Conservation (phyloP, 2,113 vertebrate species). For the Miniopterus natalensis region DNA sequence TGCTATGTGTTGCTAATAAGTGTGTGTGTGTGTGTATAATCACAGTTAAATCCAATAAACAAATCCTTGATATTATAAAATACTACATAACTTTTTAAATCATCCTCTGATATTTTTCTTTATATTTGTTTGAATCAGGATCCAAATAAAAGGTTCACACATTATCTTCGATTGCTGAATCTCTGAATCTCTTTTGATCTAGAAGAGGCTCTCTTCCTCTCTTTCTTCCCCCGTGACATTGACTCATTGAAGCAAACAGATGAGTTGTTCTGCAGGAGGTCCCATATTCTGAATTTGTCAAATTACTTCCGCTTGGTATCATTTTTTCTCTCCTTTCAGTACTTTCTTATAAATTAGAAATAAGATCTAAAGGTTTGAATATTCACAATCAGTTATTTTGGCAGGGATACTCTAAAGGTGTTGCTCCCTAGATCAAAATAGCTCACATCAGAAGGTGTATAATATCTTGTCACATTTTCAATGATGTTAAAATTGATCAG, state of each 20-base stretch:
- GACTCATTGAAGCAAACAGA: not conserved
- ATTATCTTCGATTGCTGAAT: not conserved
- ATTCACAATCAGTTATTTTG: not conserved
- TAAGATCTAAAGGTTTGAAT: not conserved
- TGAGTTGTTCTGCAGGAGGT: not conserved
- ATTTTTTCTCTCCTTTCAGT: not conserved
- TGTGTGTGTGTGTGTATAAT: too few species aligned
- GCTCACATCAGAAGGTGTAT: not conserved
- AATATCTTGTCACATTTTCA: not conserved
- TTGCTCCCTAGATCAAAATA: not conserved
- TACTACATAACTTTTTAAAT: not conserved
- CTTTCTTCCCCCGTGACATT: not conserved
- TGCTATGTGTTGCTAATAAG: not conserved
- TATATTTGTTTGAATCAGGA: not conserved
- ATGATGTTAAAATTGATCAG: not conserved
- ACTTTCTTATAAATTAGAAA: not conserved
- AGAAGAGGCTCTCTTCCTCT: not conserved
- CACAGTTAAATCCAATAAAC: not conserved
- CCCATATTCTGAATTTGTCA: not conserved
- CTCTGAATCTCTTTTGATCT: not conserved
- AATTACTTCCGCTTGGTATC: not conserved
- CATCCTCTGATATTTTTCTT: not conserved
- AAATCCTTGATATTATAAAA: slow-evolving; percentile 20
- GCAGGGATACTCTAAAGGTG: not conserved
- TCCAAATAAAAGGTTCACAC: not conserved